Percentiles rank a stretch among this genome's conserved stretches.
These are phyloP conservation scores for Nemopilema nomurai DNA, from an alignment of 30 jellyfish, hydroid and myxozoan genomes.

Conservation along the genomic window DNA sequence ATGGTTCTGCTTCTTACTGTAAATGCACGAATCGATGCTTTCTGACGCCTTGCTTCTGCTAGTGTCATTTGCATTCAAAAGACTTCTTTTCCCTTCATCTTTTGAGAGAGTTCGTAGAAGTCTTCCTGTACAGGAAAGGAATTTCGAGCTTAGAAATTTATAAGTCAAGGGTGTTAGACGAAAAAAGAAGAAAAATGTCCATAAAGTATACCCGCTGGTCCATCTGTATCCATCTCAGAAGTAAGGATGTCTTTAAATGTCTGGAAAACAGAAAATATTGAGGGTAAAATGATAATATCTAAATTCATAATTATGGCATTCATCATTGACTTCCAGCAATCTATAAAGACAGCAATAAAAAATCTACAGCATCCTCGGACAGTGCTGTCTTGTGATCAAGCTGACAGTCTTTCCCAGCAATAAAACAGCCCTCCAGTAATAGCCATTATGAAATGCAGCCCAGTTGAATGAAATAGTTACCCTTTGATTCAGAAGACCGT, in stretches of 20 bases:
- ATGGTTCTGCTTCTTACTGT: not conserved
- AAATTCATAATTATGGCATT: too few relatives aligned
- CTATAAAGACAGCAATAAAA: too few relatives aligned
- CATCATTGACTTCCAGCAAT: too few relatives aligned
- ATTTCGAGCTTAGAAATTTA: not conserved
- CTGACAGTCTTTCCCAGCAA: too few relatives aligned
- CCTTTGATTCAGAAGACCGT: too few relatives aligned
- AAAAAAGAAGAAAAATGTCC: not conserved
- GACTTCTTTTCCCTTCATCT: slow-evolving; percentile 29
- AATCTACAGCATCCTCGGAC: too few relatives aligned
- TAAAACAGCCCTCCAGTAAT: too few relatives aligned
- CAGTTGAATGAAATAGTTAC: too few relatives aligned
- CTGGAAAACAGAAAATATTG: slow-evolving; percentile 3
- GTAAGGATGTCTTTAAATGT: slow-evolving; percentile 54
- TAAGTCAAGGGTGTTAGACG: not conserved
- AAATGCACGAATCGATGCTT: not conserved
- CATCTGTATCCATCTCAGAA: slow-evolving; percentile 72
- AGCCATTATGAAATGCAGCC: too few relatives aligned
- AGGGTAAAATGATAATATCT: not conserved
- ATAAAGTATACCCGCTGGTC: slow-evolving; percentile 58
- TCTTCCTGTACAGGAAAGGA: slow-evolving; percentile 22
- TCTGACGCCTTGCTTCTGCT: not conserved
- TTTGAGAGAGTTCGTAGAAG: slow-evolving; percentile 41
- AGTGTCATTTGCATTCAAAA: not conserved
- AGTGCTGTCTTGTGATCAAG: too few relatives aligned